These are phyloP conservation scores for Cavia porcellus DNA, from an alignment of 2,113 vertebrate genomes.

Conservation along the genomic window DNA sequence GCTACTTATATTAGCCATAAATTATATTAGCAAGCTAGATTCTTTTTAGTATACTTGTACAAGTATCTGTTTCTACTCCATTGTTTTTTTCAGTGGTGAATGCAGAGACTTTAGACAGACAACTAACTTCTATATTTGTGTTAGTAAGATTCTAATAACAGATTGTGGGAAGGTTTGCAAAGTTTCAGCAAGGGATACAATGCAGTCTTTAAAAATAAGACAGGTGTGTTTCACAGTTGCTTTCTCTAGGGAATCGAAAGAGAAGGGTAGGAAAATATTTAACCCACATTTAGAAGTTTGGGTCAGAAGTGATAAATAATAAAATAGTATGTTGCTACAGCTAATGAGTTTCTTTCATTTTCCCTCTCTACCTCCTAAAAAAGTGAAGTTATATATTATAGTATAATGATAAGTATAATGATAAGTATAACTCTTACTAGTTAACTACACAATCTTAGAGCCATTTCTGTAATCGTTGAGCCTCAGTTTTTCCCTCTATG, in stretches of 20 bases:
- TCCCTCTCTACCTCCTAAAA: not conserved
- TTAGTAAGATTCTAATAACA: not conserved
- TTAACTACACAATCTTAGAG: not conserved
- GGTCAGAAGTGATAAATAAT: constrained; percentile 10
- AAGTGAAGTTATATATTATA: not conserved
- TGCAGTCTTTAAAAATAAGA: constrained; percentile 22
- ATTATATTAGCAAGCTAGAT: constrained; percentile 41
- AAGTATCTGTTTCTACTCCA: not conserved
- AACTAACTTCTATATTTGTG: constrained; percentile 13
- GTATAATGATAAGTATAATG: not conserved
- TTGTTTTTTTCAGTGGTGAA: constrained; percentile 7
- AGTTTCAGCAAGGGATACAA: not conserved
- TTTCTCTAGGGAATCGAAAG: constrained; percentile 2
- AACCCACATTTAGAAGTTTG: not conserved
- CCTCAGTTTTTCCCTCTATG: not conserved
- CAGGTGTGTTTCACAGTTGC: not conserved
- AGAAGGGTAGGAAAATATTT: not conserved
- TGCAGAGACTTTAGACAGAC: constrained; percentile 10
- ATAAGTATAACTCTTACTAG: not conserved
- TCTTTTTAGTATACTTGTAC: not conserved
- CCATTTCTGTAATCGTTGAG: not conserved
- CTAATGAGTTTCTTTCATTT: constrained; percentile 4
- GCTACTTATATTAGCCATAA: not conserved
- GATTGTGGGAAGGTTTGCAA: not conserved
- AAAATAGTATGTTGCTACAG: constrained; percentile 34